These are phyloP conservation scores for Drosophila lini DNA, from an alignment of 1,140 invertebrate genomes.

Conservation along the genomic window DNA sequence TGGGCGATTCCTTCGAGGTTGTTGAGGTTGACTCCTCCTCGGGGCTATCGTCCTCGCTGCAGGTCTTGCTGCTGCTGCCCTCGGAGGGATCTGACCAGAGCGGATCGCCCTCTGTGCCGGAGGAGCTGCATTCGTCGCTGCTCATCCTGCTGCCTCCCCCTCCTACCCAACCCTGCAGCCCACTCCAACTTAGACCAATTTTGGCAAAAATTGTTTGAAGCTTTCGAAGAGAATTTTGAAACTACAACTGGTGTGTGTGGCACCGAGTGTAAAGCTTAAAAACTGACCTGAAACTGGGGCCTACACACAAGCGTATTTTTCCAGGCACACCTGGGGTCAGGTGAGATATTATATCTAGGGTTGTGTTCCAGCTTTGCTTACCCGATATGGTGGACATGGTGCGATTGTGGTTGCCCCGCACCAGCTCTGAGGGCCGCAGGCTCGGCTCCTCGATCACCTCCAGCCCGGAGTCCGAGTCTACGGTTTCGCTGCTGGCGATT, in stretches of 20 bases:
- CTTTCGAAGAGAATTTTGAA: constrained; percentile 15
- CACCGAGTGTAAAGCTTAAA: not conserved
- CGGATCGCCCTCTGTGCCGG: not conserved
- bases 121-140: not conserved
- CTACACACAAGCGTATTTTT: too few species aligned
- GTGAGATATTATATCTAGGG: not conserved
- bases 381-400: constrained; percentile 84
- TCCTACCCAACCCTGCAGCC: not conserved
- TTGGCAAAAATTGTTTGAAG: not conserved
- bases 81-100: not conserved
- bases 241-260: not conserved
- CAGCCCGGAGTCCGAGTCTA: constrained; percentile 83
- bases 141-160: not conserved
- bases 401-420: constrained; percentile 85
- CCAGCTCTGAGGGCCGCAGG: constrained; percentile 86
- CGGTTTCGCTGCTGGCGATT: constrained; percentile 40
- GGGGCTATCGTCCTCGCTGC: not conserved
- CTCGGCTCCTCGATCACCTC: constrained; percentile 87
- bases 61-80: not conserved
- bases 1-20: not conserved
- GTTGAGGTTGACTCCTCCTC: not conserved
- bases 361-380: constrained; percentile 24
- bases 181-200: constrained; percentile 11
- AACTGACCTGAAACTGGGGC: not conserved
- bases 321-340: too few species aligned